Base-by-base conservation (phyloP, 2,113 vertebrate species). In the Cheirogaleus medius region DNA sequence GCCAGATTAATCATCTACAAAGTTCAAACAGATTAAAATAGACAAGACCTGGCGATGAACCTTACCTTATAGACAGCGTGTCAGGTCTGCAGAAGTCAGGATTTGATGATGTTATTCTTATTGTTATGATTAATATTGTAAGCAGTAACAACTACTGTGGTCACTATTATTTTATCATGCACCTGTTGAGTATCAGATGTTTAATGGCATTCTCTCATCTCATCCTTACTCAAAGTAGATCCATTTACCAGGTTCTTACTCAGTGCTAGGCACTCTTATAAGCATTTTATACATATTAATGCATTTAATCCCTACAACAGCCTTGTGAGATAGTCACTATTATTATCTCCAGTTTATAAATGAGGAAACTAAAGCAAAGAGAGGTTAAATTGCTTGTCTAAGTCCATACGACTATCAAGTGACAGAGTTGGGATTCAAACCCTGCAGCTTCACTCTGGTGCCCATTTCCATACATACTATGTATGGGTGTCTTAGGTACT, bases 271-370 rank as follows among this genome's bases (percentile, higher is more conserved):
- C 39, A 64, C 37, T 66, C 21, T 92, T 97, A 80, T 37, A 95
- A 95, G 56, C 0, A 52, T 93, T 90, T 96, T 76, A 54, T 94
- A 81, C n/a, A 17, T 95, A 95, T 95, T 91, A 96, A 94, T 87
- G 11, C n/a, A 81, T 93, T 96, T 92, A 87, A 97, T 93, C 63
- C 63, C 69, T 90, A 54, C 52, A 97, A 93, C 73, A 93, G 39
- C 13, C 77, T 42, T 54, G 20, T 84, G 68, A 93, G 44, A 95
- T 71, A 80, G 89, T 74, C 60, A 77, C 60, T 68, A 47, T 74
- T 91, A 52, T 94, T 94, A 94, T 91, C 47, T 97, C 29, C 21
- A 56, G 82, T 86, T 93, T 96, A 86, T 89, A 95, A 95, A 68
- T 74, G 76, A 97, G 39, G 47, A 95, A 83, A 97, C 15, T 68